Base-by-base conservation (phyloP, 2,888 invertebrate species). In the Apotomis betuletana region DNA sequence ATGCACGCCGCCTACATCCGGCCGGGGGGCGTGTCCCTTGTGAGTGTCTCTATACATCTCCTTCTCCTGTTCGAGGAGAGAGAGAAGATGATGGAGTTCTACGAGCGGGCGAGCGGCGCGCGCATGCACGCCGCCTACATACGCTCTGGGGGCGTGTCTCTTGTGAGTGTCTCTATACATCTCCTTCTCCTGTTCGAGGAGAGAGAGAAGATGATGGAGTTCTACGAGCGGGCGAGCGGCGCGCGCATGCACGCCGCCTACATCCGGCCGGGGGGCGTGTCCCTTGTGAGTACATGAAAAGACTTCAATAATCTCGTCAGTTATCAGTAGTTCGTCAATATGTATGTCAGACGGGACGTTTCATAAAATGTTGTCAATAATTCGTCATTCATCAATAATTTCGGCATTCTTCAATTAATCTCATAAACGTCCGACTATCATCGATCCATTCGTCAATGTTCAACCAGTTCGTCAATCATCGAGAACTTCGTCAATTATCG, bases 161-260 rank as follows among this genome's bases (percentile, higher is more conserved):
- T 96, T 87, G 96, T 96, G 79, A 91, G 90, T 81, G 15, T 15
- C 15, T 15, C 15, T 15, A 15, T 15, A 0, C 15, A 15, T 15
- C 15, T 98, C 99, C 91, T 99, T 99, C 94, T 99, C 99, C 94
- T 99, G 67, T 99, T 99, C 87, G 99, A 99, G 89, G 99, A 99
- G 87, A 94, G 99, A 80, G 99, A 99, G 90, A 99, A 99, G 91
- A 94, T 99, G 94, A 98, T 99, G 98, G 99, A 99, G 90, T 99
- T 99, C 89, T 99, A 99, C 85, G 99, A 99, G 87, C 94, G 99
- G 74, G 99, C 98, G 0, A 98, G 98, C 70, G 99, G 99, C 0
- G 99, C 99, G 10, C 95, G 99, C 55, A 99, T 99, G 99, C 99
- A 99, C 90, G 99, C 99, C 2, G 99, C 99, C 5, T 99, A 99